Conservation (phyloP, 1,140 invertebrate species). For the Calycopis cecrops region DNA sequence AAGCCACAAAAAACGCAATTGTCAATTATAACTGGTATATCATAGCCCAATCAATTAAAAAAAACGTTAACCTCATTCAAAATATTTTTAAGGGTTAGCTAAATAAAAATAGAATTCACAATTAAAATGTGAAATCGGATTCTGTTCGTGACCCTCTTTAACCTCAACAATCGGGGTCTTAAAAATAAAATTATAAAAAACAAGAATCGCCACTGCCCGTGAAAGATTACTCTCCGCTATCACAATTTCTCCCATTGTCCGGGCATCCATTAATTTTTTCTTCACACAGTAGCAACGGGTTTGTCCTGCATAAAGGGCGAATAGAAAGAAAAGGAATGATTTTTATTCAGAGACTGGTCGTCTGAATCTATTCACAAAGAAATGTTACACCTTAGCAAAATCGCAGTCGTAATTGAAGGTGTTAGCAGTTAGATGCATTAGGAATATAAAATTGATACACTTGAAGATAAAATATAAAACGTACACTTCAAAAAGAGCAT, state of each 20-base stretch:
- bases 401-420: constrained; percentile 38
- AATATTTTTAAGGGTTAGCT: constrained; percentile 19
- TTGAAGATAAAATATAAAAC: background rate
- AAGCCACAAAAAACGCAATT: background rate
- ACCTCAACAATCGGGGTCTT: constrained; percentile 54
- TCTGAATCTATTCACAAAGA: constrained; percentile 40
- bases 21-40: background rate
- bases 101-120: constrained; percentile 42
- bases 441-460: constrained; percentile 8
- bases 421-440: constrained; percentile 12
- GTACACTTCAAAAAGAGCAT: background rate
- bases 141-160: constrained; percentile 53
- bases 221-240: constrained; percentile 71
- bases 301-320: constrained; percentile 56
- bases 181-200: constrained; percentile 35
- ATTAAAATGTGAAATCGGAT: constrained; percentile 50
- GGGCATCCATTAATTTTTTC: constrained; percentile 64
- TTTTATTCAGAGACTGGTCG: constrained; percentile 45
- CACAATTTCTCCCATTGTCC: constrained; percentile 68
- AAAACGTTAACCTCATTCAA: constrained; percentile 2
- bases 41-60: constrained; percentile 1
- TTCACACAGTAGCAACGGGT: constrained; percentile 53
- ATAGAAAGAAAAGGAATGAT: constrained; percentile 50
- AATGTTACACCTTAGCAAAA: constrained; percentile 37
- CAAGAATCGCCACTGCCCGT: constrained; percentile 48